These are phyloP conservation scores for Eupithecia tripunctaria DNA, from an alignment of 2,888 invertebrate genomes.

Conservation along the genomic window DNA sequence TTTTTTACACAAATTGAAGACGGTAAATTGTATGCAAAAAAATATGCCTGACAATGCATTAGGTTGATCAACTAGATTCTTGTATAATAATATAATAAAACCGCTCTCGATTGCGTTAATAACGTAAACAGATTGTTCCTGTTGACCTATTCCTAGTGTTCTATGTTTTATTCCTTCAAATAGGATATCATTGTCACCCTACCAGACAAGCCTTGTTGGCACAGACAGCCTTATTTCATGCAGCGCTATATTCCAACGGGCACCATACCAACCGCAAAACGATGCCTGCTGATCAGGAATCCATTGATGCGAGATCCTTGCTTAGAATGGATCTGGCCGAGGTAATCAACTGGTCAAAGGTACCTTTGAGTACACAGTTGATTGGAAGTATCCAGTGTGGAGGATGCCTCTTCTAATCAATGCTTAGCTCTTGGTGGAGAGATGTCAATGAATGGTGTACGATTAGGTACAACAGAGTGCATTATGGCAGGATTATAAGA, in stretches of 20 bases:
- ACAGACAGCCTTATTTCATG: slow-evolving; percentile 40
- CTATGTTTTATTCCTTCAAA: background rate
- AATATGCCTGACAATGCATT: too few relatives aligned
- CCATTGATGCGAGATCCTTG: slow-evolving; percentile 22
- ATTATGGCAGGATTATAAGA: background rate
- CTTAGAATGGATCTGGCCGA: slow-evolving; percentile 8
- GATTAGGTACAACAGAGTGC: too few relatives aligned
- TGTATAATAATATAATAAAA: too few relatives aligned
- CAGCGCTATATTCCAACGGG: slow-evolving; percentile 61
- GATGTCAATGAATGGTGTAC: background rate
- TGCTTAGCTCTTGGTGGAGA: background rate
- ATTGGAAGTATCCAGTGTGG: background rate
- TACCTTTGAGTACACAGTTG: background rate
- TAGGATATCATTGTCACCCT: slow-evolving; percentile 19
- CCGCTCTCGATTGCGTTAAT: too few relatives aligned
- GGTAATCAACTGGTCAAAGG: background rate
- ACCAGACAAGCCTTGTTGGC: slow-evolving; percentile 34
- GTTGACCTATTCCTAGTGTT: too few relatives aligned
- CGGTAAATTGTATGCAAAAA: too few relatives aligned
- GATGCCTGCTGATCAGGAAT: slow-evolving; percentile 54
- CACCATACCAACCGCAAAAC: slow-evolving; percentile 58
- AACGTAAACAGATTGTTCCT: too few relatives aligned
- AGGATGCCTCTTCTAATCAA: background rate
- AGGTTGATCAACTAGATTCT: too few relatives aligned
- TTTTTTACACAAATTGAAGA: too few relatives aligned